phyloP scores from a whole-genome alignment of 2,888 invertebrate species.

The Drosophila neotestacea region DNA sequence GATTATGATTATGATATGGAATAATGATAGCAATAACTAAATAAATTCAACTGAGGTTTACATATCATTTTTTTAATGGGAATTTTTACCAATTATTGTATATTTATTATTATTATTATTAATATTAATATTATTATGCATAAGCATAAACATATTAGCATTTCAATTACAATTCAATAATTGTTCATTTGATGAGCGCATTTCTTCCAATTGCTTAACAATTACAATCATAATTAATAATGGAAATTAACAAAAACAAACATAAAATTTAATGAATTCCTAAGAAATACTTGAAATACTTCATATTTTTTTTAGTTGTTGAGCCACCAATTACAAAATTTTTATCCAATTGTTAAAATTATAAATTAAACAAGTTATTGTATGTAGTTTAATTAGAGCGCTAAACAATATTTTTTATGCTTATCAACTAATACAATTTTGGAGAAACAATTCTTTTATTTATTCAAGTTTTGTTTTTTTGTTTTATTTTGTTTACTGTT shows the following conservation, averaged over 20 bases:
- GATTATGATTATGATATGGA: slow-evolving; percentile 11
- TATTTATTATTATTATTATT: slow-evolving; percentile 15
- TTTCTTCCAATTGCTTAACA: slow-evolving; percentile 36
- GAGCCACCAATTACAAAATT: slow-evolving; percentile 9
- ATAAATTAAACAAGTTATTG: slow-evolving; percentile 30
- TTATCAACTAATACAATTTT: slow-evolving; percentile 60
- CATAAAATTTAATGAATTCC: slow-evolving; percentile 8
- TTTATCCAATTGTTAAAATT: slow-evolving; percentile 54
- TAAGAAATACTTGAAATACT: not conserved
- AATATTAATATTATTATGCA: slow-evolving; percentile 11
- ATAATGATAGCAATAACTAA: slow-evolving; percentile 35
- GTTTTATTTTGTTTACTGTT: slow-evolving; percentile 22
- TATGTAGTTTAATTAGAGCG: slow-evolving; percentile 18
- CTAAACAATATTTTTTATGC: slow-evolving; percentile 31
- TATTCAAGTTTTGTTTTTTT: slow-evolving; percentile 1
- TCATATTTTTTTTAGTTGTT: not conserved
- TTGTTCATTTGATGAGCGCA: slow-evolving; percentile 21
- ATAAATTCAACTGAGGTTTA: slow-evolving; percentile 45
- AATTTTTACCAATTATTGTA: slow-evolving; percentile 29
- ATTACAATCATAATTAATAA: slow-evolving; percentile 35
- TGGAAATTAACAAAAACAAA: slow-evolving; percentile 16
- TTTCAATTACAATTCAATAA: slow-evolving; percentile 27
- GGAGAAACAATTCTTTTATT: slow-evolving; percentile 18
- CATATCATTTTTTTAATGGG: slow-evolving; percentile 36
- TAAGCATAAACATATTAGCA: slow-evolving; percentile 35